Evolutionary conservation across 2,888 invertebrate genomes (phyloP).

Genomic region (Aphidoletes aphidimyza): DNA sequence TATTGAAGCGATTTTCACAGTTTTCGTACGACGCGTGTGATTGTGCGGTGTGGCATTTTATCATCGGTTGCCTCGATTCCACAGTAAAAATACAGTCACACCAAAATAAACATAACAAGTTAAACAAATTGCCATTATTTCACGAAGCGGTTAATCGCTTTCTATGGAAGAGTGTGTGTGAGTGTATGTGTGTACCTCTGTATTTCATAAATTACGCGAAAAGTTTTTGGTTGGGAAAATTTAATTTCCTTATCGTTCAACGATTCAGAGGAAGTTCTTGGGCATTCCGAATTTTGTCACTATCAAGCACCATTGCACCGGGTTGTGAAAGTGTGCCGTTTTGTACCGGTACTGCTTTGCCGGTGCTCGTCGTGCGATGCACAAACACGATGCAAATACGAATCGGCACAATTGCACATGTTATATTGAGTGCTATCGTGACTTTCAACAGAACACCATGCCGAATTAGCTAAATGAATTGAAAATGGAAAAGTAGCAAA

Average conservation of each 20-base stretch:
- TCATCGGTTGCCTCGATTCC: not conserved
- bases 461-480: conserved; percentile 53
- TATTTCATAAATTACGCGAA: conserved; percentile 26
- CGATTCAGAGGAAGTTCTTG: conserved; percentile 40
- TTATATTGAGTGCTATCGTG: not conserved
- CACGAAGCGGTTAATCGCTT: conserved; percentile 18
- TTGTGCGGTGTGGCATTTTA: not conserved
- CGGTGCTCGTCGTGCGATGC: too few species aligned
- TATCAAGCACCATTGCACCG: not conserved
- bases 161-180: not conserved
- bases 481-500: conserved; percentile 29
- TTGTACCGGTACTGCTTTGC: too few species aligned
- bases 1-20: not conserved
- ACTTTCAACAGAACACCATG: conserved; percentile 23
- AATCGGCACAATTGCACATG: too few species aligned
- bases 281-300: conserved; percentile 45
- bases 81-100: not conserved
- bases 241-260: conserved; percentile 32
- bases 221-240: conserved; percentile 47
- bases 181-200: not conserved
- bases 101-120: not conserved
- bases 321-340: not conserved
- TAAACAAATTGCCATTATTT: conserved; percentile 42
- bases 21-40: not conserved
- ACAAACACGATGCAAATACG: not conserved